Evolutionary conservation across 64 coral and sea anemone species (phyloP).

Genomic region (Montipora capricornis): DNA sequence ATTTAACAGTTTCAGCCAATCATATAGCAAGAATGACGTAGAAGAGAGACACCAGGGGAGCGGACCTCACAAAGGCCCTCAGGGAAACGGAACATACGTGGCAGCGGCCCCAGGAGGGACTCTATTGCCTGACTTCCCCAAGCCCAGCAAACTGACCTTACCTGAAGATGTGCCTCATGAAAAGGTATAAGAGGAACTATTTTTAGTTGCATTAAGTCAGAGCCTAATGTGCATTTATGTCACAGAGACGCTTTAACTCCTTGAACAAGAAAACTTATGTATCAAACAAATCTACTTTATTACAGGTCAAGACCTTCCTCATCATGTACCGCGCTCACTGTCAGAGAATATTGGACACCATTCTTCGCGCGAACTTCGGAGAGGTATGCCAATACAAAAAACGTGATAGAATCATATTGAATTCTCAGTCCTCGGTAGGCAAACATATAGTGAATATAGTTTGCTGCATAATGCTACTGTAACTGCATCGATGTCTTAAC

Average conservation of each 20-base stretch:
- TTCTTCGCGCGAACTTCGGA: slow-evolving; percentile 96
- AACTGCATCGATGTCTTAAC: no score
- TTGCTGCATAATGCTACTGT: no score
- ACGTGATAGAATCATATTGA: background rate
- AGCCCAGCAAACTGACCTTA: slow-evolving; percentile 73
- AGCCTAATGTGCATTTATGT: background rate
- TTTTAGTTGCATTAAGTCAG: no score
- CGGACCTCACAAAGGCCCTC: slow-evolving; percentile 45
- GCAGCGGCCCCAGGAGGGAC: slow-evolving; percentile 92
- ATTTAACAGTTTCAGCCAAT: slow-evolving; percentile 81
- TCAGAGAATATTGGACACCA: slow-evolving; percentile 94
- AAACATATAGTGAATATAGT: no score
- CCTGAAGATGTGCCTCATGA: slow-evolving; percentile 84
- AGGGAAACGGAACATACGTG: slow-evolving; percentile 74
- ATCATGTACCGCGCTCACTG: slow-evolving; percentile 99
- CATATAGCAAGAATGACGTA: slow-evolving; percentile 87
- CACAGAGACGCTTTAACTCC: background rate
- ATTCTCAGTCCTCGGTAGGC: no score
- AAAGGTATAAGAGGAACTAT: slow-evolving; percentile 51
- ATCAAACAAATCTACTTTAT: background rate
- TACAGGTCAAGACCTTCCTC: slow-evolving; percentile 95
- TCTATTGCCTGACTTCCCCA: slow-evolving; percentile 89
- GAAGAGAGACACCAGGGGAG: slow-evolving; percentile 76
- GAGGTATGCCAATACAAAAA: slow-evolving; percentile 61
- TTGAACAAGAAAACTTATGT: background rate